Base-by-base conservation (phyloP, 2,888 invertebrate species). In the Ischnus inquisitorius region DNA sequence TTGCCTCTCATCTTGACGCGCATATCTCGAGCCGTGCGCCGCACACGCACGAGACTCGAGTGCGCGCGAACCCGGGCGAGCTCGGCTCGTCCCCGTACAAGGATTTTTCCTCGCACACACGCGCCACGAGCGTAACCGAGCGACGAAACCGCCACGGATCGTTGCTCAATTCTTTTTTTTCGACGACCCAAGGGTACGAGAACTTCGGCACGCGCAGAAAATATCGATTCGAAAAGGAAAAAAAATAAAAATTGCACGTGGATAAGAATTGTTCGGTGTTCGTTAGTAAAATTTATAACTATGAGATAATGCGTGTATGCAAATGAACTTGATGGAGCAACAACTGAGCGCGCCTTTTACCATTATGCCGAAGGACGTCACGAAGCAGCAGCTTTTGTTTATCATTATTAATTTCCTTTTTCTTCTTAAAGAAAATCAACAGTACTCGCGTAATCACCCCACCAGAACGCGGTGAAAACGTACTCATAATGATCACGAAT, bases 291-390 rank as follows among this genome's bases (percentile, higher is more conserved):
- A 28, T 22, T 57, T 48, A 72, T 65, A 72, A 51, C 65, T 46
- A 39, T 64, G 65, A 28, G 25, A 60, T 64, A 71, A 79, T 69
- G 85, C 62, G 51, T 3, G 1, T 22, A 54, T 54, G 22, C 12
- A 10, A 54, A 54, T 54, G 54, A 54, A 54, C 19, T 19, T 19
- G 22, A 54, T 77, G 65, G 69, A 79, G 41, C 64, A 76, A 84
- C 67, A 74, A 69, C 79, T 81, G 64, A 76, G 71, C 72, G 79
- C 72, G 67, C 85, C 85, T 79, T 83, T 41, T 79, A 85, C 85
- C 85, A 83, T 74, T 71, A 68, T 69, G 87, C 84, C 87, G 87
- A 90, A 81, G 86, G 85, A 90, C 89, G 86, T 87, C 88, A 89
- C 89, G 88, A 90, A 90, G 88, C 87, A 83, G 80, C 77, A 81